Evolutionary conservation across 2,113 vertebrate species (phyloP), one percentile per base, ranked within the genome.

Genomic region (Thunnus maccoyii): DNA sequence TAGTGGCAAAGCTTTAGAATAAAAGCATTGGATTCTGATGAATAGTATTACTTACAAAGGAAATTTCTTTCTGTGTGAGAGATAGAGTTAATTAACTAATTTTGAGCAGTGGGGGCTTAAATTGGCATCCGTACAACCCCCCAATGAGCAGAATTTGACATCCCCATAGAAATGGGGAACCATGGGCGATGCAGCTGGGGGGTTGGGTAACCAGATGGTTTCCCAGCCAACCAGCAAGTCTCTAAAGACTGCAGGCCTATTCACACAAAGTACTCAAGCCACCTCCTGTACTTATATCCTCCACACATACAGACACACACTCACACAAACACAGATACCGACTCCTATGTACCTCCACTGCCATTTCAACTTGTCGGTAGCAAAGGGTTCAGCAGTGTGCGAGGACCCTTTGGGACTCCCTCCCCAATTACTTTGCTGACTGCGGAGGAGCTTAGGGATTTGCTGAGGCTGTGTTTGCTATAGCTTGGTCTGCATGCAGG

Each of bases 361-460:
- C 92, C 86, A 89, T 91, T 89, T 93, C 72, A 87, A 79, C 82
- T 75, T 89, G 84, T 91, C 72, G 11, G 89, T 75, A 86, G 82
- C 65, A 78, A 68, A 82, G 78, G 78, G 79, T 86, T 85, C 72
- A 72, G 89, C 72, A 76, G 78, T 85, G 72, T 62, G 65, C 1
- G 22, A 72, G 86, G 82, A 89, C 90, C 91, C 91, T 84, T 48
- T 91, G 92, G 92, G 91, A 93, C 92, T 92, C 92, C 90, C 91
- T 90, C 90, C 84, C 89, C 92, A 94, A 94, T 94, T 94, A 94
- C 89, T 90, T 88, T 91, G 89, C 89, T 89, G 91, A 91, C 90
- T 91, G 81, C 62, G 65, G 84, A 84, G 78, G 83, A 92, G 82
- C 88, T 83, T 47, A 64, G 93, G 90, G 90, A 91, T 88, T 92